These are phyloP conservation scores for Laothoe populi DNA, from an alignment of 2,888 invertebrate species.

Conservation along the genomic window DNA sequence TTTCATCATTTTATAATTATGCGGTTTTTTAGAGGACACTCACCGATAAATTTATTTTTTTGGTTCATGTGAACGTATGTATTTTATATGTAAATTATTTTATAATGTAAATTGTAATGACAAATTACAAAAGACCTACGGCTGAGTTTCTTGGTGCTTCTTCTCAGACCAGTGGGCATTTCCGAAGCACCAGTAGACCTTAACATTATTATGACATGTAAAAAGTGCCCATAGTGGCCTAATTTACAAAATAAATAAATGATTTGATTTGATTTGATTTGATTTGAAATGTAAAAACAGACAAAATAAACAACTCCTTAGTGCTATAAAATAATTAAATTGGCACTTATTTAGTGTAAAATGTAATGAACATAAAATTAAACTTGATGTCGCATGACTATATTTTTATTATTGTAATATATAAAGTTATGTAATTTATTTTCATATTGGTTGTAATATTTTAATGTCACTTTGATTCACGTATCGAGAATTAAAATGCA, in stretches of 20 bases:
- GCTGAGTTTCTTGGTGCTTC: too few relatives aligned
- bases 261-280: too few relatives aligned
- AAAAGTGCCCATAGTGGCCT: too few relatives aligned
- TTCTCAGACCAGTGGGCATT: too few relatives aligned
- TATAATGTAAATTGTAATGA: too few relatives aligned
- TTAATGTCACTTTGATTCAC: not conserved
- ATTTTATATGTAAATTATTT: too few relatives aligned
- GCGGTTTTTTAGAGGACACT: not conserved
- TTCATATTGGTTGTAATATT: not conserved
- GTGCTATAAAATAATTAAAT: constrained; percentile 1
- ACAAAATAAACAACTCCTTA: not conserved
- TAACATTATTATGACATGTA: too few relatives aligned
- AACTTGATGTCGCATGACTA: not conserved
- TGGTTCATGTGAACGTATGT: too few relatives aligned
- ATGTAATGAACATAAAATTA: not conserved
- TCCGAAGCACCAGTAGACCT: too few relatives aligned
- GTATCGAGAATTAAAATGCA: not conserved
- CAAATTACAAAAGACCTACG: too few relatives aligned
- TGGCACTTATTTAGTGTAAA: not conserved
- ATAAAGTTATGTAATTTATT: not conserved
- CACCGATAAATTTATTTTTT: too few relatives aligned
- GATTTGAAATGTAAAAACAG: not conserved
- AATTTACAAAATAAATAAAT: too few relatives aligned
- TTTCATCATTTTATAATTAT: constrained; percentile 24
- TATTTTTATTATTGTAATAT: not conserved